Base-by-base conservation (phyloP, 2,797 vertebrate species). In the Chrosomus eos region DNA sequence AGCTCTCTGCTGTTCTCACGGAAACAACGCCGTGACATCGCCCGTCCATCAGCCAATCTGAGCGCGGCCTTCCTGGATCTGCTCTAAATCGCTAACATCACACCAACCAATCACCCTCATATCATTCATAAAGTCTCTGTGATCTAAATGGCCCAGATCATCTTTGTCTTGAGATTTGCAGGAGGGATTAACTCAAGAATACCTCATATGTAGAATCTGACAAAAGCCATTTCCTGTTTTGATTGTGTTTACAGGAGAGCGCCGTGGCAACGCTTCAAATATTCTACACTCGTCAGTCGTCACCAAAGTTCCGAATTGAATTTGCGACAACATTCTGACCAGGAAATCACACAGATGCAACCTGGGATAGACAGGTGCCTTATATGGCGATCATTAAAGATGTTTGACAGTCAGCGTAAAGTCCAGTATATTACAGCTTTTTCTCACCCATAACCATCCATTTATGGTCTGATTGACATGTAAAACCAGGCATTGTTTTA, bases 1-100 rank as follows among this genome's bases (percentile, higher is more conserved):
- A 87, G 67, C 88, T 88, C 67, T 76, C 87, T 84, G 83, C 88
- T 13, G 92, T 94, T 93, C 78, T 92, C 93, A 92, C 85, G 93
- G 93, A 92, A 93, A 94, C 93, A 19, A 85, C 84, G 67, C 87
- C 81, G 86, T 86, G 38, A 48, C 78, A 87, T 83, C 80, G 28
- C 38, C 28, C 60, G 18, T 26, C 43, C 43, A 11, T 26, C 43
- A 79, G 81, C 87, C 76, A 18, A 82, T 62, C 70, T 71, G 66
- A 83, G 81, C 60, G 1, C 60, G 1, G 38, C 28, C 45, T 70
- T 7, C 10, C 48, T 58, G 45, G 48, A 55, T 82, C 67, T 82
- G 67, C 64, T 55, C 66, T 81, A 45, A 10, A 77, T 66, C 40
- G 48, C 66, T 11, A 2, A 16, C 45, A 53, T 26, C 45, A 70